A percentile compares a stretch with the other conserved stretches of the same genome.
These are phyloP conservation scores for Micropterix aruncella DNA, from an alignment of 2,888 invertebrate species.

Conservation along the genomic window DNA sequence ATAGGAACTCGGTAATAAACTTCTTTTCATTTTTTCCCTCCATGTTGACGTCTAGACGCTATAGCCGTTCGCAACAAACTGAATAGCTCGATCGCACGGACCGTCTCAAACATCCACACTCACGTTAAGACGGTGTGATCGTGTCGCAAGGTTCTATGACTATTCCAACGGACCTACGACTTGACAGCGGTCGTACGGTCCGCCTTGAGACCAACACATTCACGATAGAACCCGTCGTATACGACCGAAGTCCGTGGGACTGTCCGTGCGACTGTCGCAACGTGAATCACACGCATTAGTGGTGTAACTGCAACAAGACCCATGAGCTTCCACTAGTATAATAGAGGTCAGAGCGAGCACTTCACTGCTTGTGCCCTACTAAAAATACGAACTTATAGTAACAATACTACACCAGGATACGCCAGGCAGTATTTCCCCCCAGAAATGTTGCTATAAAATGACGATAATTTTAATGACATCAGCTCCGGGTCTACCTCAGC, in stretches of 20 bases:
- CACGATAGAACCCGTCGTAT: not conserved
- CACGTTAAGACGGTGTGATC: not conserved
- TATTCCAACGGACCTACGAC: constrained; percentile 1
- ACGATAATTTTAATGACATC: no score
- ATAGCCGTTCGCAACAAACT: not conserved
- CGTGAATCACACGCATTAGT: no score
- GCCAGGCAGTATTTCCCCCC: no score
- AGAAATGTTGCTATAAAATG: no score
- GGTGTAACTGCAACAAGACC: no score
- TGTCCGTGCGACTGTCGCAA: no score
- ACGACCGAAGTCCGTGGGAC: not conserved
- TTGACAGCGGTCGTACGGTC: not conserved
- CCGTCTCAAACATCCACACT: not conserved
- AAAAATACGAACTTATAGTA: no score
- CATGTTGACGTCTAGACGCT: not conserved
- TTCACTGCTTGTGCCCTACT: no score
- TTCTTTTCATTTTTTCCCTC: constrained; percentile 1
- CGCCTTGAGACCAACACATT: constrained; percentile 1
- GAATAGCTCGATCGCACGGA: constrained; percentile 1
- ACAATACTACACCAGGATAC: no score
- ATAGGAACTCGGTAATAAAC: constrained; percentile 1
- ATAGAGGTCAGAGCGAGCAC: no score
- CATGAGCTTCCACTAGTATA: no score
- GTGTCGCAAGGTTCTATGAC: constrained; percentile 1
- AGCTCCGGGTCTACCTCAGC: no score